phyloP scores from a whole-genome alignment of 1,140 invertebrate species.

The Frieseomelitta varia region DNA sequence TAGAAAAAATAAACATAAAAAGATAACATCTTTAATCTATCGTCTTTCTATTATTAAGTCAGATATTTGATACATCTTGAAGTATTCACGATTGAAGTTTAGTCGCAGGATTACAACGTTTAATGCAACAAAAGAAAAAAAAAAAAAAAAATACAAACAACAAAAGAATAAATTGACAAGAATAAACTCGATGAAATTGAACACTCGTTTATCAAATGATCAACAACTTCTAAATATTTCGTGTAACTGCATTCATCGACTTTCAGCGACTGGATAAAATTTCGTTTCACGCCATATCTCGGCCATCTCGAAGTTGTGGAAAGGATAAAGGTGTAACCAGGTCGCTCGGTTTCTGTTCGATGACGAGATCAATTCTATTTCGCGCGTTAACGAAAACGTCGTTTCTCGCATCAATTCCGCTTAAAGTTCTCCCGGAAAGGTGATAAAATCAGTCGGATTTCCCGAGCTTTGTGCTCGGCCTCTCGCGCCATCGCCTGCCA shows the following conservation, averaged over 20 bases:
- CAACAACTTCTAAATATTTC: neutral
- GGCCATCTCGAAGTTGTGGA: neutral
- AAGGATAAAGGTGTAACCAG: neutral
- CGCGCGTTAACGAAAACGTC: conserved; percentile 57
- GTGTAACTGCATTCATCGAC: neutral
- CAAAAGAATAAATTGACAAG: too few species aligned
- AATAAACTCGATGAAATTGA: too few species aligned
- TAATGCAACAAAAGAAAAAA: too few species aligned
- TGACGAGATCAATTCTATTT: conserved; percentile 60
- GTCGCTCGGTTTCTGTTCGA: conserved; percentile 16
- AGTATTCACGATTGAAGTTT: neutral
- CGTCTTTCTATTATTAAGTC: neutral
- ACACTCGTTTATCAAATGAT: too few species aligned
- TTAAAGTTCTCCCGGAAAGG: conserved; percentile 50
- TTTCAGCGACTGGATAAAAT: neutral
- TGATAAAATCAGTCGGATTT: conserved; percentile 63
- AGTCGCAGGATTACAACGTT: neutral
- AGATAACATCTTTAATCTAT: neutral
- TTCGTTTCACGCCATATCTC: neutral
- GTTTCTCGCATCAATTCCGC: conserved; percentile 58
- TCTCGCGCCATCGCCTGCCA: too few species aligned
- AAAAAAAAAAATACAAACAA: neutral
- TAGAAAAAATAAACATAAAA: too few species aligned
- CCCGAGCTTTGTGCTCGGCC: conserved; percentile 8
- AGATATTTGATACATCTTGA: neutral